phyloP scores from a whole-genome alignment of 1,140 invertebrate species.

The Scaptomyza graminum region DNA sequence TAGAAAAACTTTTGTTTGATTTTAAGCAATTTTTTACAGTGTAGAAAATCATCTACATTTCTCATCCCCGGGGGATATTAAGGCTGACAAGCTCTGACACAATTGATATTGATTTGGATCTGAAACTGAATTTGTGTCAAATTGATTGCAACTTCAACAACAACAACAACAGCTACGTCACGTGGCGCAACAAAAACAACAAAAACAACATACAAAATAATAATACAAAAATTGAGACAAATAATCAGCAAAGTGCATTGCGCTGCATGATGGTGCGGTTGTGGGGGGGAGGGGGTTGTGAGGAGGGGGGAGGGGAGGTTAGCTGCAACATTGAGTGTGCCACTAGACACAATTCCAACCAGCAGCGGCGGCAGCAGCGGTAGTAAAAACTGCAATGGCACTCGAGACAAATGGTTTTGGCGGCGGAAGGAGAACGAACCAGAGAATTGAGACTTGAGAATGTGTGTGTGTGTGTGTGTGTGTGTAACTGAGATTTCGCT shows the following conservation, averaged over 20 bases:
- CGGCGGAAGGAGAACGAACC: slow-evolving; percentile 18
- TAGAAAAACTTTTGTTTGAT: too few relatives aligned
- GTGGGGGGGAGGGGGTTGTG: background rate
- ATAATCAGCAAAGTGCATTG: slow-evolving; percentile 78
- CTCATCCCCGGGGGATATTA: slow-evolving; percentile 37
- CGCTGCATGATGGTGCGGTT: slow-evolving; percentile 1
- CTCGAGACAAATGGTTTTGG: slow-evolving; percentile 59
- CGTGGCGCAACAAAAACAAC: slow-evolving; percentile 26
- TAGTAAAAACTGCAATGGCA: slow-evolving; percentile 52
- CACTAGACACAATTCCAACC: slow-evolving; percentile 65
- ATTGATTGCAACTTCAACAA: slow-evolving; percentile 57
- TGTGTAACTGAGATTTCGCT: slow-evolving; percentile 62
- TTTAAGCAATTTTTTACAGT: background rate
- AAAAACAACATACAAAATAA: slow-evolving; percentile 26
- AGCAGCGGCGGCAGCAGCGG: background rate
- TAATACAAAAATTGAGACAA: slow-evolving; percentile 47
- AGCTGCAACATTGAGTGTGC: slow-evolving; percentile 41
- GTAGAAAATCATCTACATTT: slow-evolving; percentile 2
- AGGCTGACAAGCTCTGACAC: slow-evolving; percentile 34
- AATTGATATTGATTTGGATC: slow-evolving; percentile 67
- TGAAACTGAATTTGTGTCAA: slow-evolving; percentile 69
- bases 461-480: background rate
- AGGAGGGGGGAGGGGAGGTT: background rate
- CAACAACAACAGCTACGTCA: slow-evolving; percentile 24
- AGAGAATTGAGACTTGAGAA: slow-evolving; percentile 5